Evolutionary conservation across 2,888 invertebrate genomes (phyloP).

Genomic region (Elgonia sp.): DNA sequence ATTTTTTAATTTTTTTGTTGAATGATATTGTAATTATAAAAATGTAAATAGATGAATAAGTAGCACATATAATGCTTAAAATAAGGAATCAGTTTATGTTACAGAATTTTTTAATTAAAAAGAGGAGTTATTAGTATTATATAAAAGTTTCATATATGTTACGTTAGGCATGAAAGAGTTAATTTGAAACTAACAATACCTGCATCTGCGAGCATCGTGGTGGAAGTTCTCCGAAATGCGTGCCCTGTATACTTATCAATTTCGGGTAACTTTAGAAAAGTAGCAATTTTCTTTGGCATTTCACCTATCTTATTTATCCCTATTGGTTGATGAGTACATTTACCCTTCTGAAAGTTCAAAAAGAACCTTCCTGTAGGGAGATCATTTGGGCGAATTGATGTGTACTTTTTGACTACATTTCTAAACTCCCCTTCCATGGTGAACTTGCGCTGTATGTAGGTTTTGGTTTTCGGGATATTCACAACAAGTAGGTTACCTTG

Average conservation of each 20-base stretch:
- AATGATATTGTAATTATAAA: too few species aligned
- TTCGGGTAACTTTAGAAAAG: constrained; percentile 28
- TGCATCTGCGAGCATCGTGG: constrained; percentile 26
- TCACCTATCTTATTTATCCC: constrained; percentile 70
- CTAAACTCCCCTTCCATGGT: constrained; percentile 38
- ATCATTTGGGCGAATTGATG: constrained; percentile 23
- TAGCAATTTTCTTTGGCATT: constrained; percentile 72
- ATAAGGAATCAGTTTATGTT: too few species aligned
- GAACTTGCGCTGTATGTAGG: constrained; percentile 33
- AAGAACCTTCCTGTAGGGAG: constrained; percentile 31
- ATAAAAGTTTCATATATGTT: too few species aligned
- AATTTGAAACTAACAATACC: constrained; percentile 9
- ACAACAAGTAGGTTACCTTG: constrained; percentile 36
- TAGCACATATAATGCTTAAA: too few species aligned
- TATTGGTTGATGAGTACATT: constrained; percentile 64
- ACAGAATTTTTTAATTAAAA: too few species aligned
- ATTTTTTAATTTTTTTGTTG: too few species aligned
- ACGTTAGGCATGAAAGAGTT: not conserved
- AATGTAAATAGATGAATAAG: too few species aligned
- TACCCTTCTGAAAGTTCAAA: constrained; percentile 72
- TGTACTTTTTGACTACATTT: constrained; percentile 11
- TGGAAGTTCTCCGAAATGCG: constrained; percentile 30
- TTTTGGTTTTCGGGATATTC: constrained; percentile 47
- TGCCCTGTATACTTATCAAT: constrained; percentile 35
- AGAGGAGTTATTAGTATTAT: too few species aligned